Base-by-base conservation (phyloP, 1,140 invertebrate species). In the Sipha flava region DNA sequence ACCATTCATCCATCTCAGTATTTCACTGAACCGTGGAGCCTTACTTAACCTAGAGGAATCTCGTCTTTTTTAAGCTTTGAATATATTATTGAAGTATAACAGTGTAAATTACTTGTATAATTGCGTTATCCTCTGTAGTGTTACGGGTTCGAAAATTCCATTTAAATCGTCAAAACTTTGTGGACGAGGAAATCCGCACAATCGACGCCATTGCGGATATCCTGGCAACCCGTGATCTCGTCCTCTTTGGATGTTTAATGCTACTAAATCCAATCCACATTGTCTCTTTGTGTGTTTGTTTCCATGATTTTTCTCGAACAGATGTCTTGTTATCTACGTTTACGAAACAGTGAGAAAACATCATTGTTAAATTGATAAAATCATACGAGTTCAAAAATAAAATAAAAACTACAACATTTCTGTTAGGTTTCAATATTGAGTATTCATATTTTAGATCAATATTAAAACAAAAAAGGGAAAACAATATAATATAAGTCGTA, bases 211-310 rank as follows among this genome's bases (percentile, higher is more conserved):
- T 12, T 87, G 86, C 0, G 90, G 89, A 86, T 97, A 98, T 0
- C 91, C 85, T 0, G 94, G 91, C 23, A 97, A 86, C 1, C 95
- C 95, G 85, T 96, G 94, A 87, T 97, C 95, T 31, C 95, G 86
- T 0, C 94, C 95, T 57, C 94, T 88, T 84, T 95, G 93, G 80
- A 96, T 93, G 84, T 96, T 95, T 66, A 95, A 86, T 0, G 94
- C 92, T 0, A 95, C 92, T 81, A 96, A 85, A 87, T 97, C 94
- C 3, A 96, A 85, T 1, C 93, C 93, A 82, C 91, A 93, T 1
- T 88, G 86, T 43, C 83, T 54, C 29, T 26, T 4, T 9, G 14
- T 9, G 10, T 2, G 37, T 5, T 0, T 43, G 7, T 21, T 29
- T 18, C 79, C 47, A 7, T 59, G 34, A 82, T 88, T 83, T 59